A percentile compares a stretch with the other conserved stretches of the same genome.
Conservation (phyloP, 1,140 invertebrate species). For the Luehdorfia chinensis region DNA sequence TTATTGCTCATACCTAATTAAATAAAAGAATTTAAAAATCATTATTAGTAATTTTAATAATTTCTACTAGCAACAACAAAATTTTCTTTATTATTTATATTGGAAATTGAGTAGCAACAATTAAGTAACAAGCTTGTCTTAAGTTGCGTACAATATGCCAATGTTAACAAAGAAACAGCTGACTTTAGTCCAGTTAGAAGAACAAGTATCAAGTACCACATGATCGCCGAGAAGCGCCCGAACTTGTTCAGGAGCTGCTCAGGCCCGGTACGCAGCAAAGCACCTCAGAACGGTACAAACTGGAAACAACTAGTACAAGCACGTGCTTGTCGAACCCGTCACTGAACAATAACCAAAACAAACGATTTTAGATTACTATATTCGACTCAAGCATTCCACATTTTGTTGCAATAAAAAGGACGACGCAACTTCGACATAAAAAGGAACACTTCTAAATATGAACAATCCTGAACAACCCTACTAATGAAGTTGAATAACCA, state of each 20-base stretch:
- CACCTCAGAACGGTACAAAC: slow-evolving; percentile 70
- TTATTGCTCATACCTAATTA: no score
- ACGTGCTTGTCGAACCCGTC: slow-evolving; percentile 62
- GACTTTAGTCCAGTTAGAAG: slow-evolving; percentile 71
- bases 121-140: no score
- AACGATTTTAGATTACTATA: no score
- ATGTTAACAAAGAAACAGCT: slow-evolving; percentile 55
- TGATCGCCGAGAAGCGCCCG: slow-evolving; percentile 65
- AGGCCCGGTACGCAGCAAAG: slow-evolving; percentile 38
- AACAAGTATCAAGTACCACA: slow-evolving; percentile 72
- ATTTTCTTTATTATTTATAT: no score
- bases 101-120: no score
- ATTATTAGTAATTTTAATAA: no score
- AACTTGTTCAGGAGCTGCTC: slow-evolving; percentile 69
- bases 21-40: no score
- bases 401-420: background rate
- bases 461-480: no score
- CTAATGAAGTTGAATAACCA: no score
- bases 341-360: slow-evolving; percentile 27
- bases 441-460: no score
- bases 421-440: no score
- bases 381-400: slow-evolving; percentile 5
- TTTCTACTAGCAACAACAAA: no score
- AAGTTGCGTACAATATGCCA: slow-evolving; percentile 11
- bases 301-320: slow-evolving; percentile 61